A percentile compares a stretch with the other conserved stretches of the same genome.
phyloP scores from a whole-genome alignment of 2,888 invertebrate species.

The Campoplex nolae region DNA sequence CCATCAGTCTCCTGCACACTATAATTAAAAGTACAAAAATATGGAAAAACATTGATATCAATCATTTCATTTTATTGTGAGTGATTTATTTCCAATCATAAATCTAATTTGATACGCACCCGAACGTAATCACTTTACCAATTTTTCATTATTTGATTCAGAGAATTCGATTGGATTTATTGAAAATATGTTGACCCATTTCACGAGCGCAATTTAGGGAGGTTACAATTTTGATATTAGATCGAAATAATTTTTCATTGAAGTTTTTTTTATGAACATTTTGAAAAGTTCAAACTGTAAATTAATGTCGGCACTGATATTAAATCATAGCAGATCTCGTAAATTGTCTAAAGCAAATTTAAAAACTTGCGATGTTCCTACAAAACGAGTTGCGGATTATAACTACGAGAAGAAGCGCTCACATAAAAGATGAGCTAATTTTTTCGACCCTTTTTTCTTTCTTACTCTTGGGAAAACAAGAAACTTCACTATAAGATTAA shows the following conservation, averaged over 20 bases:
- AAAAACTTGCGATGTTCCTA: neutral
- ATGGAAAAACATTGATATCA: neutral
- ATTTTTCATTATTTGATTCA: too few relatives aligned
- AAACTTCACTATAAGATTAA: neutral
- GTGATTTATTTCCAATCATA: neutral
- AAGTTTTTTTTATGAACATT: neutral
- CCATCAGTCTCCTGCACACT: slow-evolving; percentile 98
- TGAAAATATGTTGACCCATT: neutral
- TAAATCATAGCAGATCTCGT: too few relatives aligned
- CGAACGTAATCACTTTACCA: neutral
- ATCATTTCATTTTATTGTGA: neutral
- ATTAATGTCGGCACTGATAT: neutral
- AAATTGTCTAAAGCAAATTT: neutral
- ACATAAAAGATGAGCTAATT: neutral
- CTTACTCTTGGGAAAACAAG: neutral
- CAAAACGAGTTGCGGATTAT: neutral
- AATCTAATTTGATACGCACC: too few relatives aligned
- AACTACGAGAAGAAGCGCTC: neutral
- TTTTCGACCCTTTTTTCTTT: neutral
- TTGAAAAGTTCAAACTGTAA: neutral
- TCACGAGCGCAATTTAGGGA: neutral
- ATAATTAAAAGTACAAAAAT: slow-evolving; percentile 74
- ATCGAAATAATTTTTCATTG: neutral
- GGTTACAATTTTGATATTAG: neutral
- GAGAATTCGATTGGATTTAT: too few relatives aligned